phyloP scores from a whole-genome alignment of 2,888 invertebrate genomes.

The Cephonodes hylas region DNA sequence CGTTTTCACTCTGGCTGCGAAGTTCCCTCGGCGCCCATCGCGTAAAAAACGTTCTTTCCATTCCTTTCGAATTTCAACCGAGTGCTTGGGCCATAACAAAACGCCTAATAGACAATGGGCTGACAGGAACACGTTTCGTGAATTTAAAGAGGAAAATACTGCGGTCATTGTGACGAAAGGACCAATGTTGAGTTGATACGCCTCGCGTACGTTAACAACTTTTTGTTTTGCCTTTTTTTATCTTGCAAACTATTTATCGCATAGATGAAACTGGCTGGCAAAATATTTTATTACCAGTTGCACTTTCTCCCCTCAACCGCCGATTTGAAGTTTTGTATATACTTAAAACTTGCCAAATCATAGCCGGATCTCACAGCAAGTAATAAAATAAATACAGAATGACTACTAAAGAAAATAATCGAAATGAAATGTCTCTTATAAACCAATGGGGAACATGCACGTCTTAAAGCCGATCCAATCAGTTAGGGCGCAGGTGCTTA shows the following conservation, averaged over 20 bases:
- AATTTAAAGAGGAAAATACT: slow-evolving; percentile 23
- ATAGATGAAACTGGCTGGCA: neutral
- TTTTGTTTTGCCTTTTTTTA: neutral
- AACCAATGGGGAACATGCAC: too few species aligned
- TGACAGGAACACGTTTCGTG: slow-evolving; percentile 25
- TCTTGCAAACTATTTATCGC: neutral
- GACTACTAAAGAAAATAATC: too few species aligned
- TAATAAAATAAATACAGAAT: too few species aligned
- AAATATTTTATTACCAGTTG: too few species aligned
- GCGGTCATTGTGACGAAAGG: neutral
- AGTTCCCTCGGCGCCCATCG: neutral
- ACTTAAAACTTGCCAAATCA: too few species aligned
- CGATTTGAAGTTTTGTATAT: too few species aligned
- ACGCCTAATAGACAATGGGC: slow-evolving; percentile 27
- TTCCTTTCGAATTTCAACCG: slow-evolving; percentile 9
- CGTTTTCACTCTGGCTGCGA: slow-evolving; percentile 1
- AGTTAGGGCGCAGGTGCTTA: slow-evolving; percentile 19
- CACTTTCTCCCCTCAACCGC: too few species aligned
- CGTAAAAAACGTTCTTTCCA: slow-evolving; percentile 7
- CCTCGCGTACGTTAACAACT: neutral
- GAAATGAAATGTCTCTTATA: too few species aligned
- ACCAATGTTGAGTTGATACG: neutral
- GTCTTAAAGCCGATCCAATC: neutral
- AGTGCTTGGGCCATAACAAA: slow-evolving; percentile 11
- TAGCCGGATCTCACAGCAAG: too few species aligned